phyloP scores from a whole-genome alignment of 2,888 invertebrate genomes.

The Phalera bucephala region DNA sequence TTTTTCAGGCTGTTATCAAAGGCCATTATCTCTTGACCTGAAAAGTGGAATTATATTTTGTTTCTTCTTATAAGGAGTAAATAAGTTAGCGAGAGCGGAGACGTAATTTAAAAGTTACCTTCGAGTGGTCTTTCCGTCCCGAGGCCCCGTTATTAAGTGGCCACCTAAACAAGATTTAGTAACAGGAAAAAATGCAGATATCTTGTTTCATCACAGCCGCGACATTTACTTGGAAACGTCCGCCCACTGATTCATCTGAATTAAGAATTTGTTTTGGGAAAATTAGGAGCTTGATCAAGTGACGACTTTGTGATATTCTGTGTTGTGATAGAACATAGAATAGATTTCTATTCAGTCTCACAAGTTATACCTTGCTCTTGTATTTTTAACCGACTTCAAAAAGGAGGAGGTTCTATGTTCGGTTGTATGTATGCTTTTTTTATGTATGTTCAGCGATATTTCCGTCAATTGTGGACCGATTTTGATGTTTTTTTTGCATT shows the following conservation, averaged over 20 bases:
- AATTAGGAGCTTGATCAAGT: too few species aligned
- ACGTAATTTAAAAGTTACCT: conserved; percentile 76
- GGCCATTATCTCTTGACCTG: conserved; percentile 80
- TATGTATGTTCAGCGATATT: too few species aligned
- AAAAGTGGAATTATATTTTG: conserved; percentile 81
- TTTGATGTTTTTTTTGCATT: too few species aligned
- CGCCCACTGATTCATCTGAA: not conserved
- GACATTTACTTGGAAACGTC: conserved; percentile 30
- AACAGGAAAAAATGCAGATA: conserved; percentile 45
- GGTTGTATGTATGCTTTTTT: too few species aligned
- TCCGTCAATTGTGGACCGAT: too few species aligned
- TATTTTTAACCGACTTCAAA: too few species aligned
- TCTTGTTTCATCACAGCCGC: conserved; percentile 43
- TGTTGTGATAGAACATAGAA: too few species aligned
- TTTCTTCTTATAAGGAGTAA: conserved; percentile 76
- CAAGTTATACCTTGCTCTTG: too few species aligned
- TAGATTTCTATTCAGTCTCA: too few species aligned
- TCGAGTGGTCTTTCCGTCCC: conserved; percentile 54
- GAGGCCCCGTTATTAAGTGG: conserved; percentile 51
- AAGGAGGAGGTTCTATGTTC: too few species aligned
- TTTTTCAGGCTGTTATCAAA: conserved; percentile 80
- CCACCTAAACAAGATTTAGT: conserved; percentile 52
- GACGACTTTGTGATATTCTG: too few species aligned
- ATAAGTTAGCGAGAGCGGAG: conserved; percentile 72
- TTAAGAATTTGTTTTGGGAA: too few species aligned